phyloP scores from a whole-genome alignment of 2,888 invertebrate species.

The Limnephilus rhombicus region DNA sequence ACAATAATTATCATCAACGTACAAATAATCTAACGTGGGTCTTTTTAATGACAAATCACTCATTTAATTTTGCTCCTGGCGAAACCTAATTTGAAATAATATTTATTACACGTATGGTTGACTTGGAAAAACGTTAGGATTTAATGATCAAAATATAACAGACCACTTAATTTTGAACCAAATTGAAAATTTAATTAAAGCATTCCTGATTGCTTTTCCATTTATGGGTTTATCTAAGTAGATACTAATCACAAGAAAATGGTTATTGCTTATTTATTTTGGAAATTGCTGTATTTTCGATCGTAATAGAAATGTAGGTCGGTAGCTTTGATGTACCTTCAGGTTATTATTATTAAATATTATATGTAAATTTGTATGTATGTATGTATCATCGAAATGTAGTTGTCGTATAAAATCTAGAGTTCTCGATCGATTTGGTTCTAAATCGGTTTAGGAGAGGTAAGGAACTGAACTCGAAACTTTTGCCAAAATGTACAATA shows the following conservation, averaged over 20 bases:
- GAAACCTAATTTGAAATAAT: neutral
- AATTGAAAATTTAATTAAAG: neutral
- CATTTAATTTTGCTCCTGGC: conserved; percentile 23
- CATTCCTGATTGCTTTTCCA: neutral
- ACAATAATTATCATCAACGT: neutral
- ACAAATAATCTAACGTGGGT: neutral
- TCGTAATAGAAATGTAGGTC: neutral
- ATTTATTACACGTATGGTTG: neutral
- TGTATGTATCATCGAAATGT: too few species aligned
- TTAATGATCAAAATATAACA: neutral
- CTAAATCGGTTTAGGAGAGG: too few species aligned
- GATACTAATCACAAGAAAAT: neutral
- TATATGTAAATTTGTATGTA: neutral
- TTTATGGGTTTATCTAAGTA: neutral
- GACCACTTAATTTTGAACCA: neutral
- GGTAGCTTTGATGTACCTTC: neutral
- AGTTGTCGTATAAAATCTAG: too few species aligned
- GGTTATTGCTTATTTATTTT: neutral
- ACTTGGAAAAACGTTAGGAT: neutral
- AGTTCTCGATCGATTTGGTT: too few species aligned
- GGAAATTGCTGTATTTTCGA: neutral
- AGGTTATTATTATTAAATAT: neutral
- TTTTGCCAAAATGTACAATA: too few species aligned
- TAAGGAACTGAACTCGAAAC: too few species aligned
- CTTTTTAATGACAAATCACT: conserved; percentile 11